phyloP scores from a whole-genome alignment of 2,888 invertebrate species.

The Euzetes globulus region DNA sequence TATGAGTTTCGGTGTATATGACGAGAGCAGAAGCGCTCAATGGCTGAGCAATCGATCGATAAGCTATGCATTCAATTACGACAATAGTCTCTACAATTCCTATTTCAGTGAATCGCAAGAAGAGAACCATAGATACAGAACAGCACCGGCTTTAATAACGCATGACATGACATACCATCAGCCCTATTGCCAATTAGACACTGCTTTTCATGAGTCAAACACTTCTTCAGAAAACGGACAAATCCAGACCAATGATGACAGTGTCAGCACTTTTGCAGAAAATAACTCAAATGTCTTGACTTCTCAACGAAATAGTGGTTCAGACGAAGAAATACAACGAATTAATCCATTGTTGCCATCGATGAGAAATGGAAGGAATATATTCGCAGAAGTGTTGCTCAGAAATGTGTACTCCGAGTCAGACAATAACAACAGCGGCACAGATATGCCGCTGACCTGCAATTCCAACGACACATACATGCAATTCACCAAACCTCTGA shows the following conservation, averaged over 20 bases:
- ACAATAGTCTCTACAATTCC: conserved; percentile 21
- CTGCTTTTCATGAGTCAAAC: conserved; percentile 19
- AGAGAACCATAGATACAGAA: neutral
- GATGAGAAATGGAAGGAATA: conserved; percentile 7
- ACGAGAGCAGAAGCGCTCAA: neutral
- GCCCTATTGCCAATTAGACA: conserved; percentile 14
- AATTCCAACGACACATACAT: neutral
- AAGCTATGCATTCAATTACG: conserved; percentile 22
- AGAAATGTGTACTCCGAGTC: conserved; percentile 3
- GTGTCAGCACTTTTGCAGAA: neutral
- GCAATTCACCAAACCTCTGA: neutral
- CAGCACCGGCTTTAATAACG: conserved; percentile 11
- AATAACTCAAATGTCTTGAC: neutral
- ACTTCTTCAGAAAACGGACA: conserved; percentile 17
- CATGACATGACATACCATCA: conserved; percentile 18
- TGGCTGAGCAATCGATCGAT: conserved; percentile 3
- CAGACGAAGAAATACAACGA: conserved; percentile 18
- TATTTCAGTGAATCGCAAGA: conserved; percentile 14
- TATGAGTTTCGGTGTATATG: conserved; percentile 7
- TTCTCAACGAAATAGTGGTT: neutral
- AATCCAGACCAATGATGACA: neutral
- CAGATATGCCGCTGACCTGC: neutral
- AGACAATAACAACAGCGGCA: neutral
- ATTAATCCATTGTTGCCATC: conserved; percentile 8
- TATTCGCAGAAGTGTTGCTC: conserved; percentile 18